Evolutionary conservation across 2,113 vertebrate species (phyloP).

Genomic region (Forbesichthys agassizii): DNA sequence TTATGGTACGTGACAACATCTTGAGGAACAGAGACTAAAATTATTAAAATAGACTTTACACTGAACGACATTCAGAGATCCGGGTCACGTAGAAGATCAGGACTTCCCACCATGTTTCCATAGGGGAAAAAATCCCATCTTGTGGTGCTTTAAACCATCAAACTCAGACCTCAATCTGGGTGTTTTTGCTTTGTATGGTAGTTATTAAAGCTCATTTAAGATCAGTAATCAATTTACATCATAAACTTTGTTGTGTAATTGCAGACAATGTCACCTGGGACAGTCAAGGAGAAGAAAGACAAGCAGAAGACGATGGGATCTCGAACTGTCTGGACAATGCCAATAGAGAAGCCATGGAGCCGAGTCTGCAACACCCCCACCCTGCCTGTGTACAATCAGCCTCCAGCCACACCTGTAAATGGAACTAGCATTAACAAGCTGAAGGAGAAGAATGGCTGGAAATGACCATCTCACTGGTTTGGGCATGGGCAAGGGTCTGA

Average conservation of each 20-base stretch:
- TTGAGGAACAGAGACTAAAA: no score
- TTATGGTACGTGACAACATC: no score
- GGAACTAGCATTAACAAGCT: conserved; percentile 63
- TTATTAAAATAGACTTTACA: no score
- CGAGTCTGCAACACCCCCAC: conserved; percentile 60
- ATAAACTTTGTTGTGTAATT: not conserved
- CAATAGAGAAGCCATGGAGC: conserved; percentile 59
- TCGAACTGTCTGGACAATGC: conserved; percentile 64
- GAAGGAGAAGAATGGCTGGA: conserved; percentile 74
- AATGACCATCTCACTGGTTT: conserved; percentile 40
- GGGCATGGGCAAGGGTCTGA: not conserved
- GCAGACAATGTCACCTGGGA: conserved; percentile 63
- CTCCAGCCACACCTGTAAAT: conserved; percentile 64
- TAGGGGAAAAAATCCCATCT: no score
- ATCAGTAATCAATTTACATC: conserved; percentile 5
- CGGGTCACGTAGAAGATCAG: no score
- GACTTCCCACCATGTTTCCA: no score
- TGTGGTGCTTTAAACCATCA: no score
- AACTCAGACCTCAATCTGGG: no score
- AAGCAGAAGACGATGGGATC: conserved; percentile 56
- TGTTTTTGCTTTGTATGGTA: not conserved
- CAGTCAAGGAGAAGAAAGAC: conserved; percentile 56
- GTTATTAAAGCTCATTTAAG: not conserved
- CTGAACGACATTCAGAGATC: no score
- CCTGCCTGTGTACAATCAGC: conserved; percentile 65